Evolutionary conservation across 53 echinoderm and acorn worm genomes (phyloP).

Genomic region (Hippasteria phrygiana): DNA sequence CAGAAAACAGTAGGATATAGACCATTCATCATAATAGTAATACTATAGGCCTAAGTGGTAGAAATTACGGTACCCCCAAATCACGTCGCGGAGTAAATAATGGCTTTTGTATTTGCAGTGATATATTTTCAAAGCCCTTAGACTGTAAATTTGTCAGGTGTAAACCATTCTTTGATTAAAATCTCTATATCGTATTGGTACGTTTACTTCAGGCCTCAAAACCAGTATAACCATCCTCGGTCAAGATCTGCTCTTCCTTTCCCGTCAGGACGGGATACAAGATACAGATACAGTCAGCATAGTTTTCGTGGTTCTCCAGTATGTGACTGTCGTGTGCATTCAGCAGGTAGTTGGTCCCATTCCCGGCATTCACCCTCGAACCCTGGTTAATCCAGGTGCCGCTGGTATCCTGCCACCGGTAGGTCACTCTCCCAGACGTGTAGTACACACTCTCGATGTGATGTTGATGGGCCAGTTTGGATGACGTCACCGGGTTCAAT

Average conservation of each 20-base stretch:
- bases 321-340: conserved; percentile 38
- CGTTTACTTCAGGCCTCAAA: conserved; percentile 26
- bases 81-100: no score
- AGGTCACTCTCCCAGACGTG: conserved; percentile 14
- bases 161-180: no score
- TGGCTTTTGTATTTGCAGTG: no score
- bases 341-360: conserved; percentile 35
- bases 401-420: conserved; percentile 18
- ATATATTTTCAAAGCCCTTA: no score
- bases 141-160: no score
- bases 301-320: not conserved
- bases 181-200: no score
- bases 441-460: conserved; percentile 53
- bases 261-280: conserved; percentile 52
- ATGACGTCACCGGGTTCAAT: conserved; percentile 1
- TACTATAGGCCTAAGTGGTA: no score
- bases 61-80: no score
- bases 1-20: no score
- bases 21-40: no score
- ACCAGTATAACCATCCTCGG: not conserved
- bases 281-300: not conserved
- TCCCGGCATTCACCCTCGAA: not conserved
- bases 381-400: not conserved
- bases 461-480: conserved; percentile 24
- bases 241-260: conserved; percentile 18